Percentiles rank a stretch among this genome's conserved stretches.
Conservation (phyloP, 2,113 vertebrate genomes). For the Notothenia coriiceps region DNA sequence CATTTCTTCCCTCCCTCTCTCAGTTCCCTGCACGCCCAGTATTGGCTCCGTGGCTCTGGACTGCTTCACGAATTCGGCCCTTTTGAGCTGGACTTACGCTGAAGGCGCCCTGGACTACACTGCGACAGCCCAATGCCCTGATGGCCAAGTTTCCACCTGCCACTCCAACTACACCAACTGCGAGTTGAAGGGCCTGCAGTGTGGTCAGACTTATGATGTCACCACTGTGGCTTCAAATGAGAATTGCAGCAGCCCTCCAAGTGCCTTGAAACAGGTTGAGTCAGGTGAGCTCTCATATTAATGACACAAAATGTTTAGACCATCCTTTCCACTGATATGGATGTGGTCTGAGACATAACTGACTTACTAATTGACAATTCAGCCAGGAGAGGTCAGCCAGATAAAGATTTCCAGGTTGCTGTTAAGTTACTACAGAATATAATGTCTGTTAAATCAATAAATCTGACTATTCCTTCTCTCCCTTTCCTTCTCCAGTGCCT, state of each 20-base stretch:
- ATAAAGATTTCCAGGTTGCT: neutral
- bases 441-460: neutral
- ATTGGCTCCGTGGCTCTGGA: slow-evolving; percentile 66
- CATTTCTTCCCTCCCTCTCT: neutral
- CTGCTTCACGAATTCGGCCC: slow-evolving; percentile 72
- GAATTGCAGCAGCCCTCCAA: slow-evolving; percentile 72
- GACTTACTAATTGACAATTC: neutral
- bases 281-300: slow-evolving; percentile 70
- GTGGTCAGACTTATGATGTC: slow-evolving; percentile 73
- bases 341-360: neutral
- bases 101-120: slow-evolving; percentile 72
- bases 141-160: slow-evolving; percentile 60
- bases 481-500: slow-evolving; percentile 67
- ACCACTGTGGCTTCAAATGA: slow-evolving; percentile 67
- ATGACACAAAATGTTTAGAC: neutral
- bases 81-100: slow-evolving; percentile 69
- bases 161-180: slow-evolving; percentile 76
- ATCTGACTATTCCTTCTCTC: too few relatives aligned
- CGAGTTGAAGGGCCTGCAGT: slow-evolving; percentile 72
- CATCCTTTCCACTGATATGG: neutral
- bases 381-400: neutral
- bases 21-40: slow-evolving; percentile 80
- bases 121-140: slow-evolving; percentile 44
- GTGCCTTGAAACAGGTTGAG: slow-evolving; percentile 49
- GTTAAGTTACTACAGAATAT: neutral